phyloP scores from a whole-genome alignment of 2,113 vertebrate species.

The Recurvirostra avosetta region DNA sequence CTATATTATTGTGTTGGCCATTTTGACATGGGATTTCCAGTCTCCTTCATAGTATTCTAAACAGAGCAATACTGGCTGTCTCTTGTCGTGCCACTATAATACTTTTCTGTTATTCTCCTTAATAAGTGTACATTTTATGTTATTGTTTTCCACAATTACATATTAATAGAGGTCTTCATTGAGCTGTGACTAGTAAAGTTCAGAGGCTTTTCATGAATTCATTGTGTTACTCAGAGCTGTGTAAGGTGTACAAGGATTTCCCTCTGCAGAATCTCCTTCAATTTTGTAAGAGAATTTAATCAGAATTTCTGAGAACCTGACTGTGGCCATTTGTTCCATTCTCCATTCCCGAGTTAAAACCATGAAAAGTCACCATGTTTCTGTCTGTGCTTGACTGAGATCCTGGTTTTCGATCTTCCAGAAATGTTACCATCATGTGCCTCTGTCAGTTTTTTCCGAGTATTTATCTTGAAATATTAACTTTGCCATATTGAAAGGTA shows the following conservation, averaged over 20 bases:
- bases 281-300: background rate
- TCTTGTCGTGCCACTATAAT: background rate
- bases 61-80: background rate
- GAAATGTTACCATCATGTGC: background rate
- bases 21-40: background rate
- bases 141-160: background rate
- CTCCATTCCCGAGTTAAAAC: background rate
- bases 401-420: background rate
- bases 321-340: background rate
- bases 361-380: background rate
- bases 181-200: background rate
- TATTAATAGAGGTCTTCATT: background rate
- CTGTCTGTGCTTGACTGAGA: background rate
- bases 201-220: background rate
- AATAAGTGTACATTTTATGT: background rate
- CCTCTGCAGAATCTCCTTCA: background rate
- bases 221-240: background rate
- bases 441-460: background rate
- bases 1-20: background rate
- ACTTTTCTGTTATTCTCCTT: background rate
- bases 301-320: background rate
- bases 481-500: background rate
- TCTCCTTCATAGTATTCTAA: background rate
- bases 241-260: background rate
- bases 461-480: background rate